Conservation (phyloP, 2,888 invertebrate species). For the Yponomeuta plumbellus region DNA sequence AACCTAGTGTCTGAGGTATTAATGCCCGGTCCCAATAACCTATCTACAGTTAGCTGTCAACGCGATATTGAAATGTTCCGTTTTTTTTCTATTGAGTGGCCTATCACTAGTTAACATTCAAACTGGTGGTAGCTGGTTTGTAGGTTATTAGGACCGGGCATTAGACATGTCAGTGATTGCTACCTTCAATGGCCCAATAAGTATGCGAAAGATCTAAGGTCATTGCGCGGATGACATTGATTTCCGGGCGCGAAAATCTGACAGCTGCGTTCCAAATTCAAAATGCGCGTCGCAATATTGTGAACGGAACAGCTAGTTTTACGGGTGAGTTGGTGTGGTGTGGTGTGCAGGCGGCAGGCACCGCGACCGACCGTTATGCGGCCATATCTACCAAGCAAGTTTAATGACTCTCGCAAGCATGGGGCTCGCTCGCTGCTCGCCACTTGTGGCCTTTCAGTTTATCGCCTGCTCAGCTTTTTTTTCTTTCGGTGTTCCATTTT, state of each 20-base stretch:
- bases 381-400: conserved; percentile 40
- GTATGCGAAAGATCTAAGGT: no score
- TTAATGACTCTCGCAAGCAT: conserved; percentile 43
- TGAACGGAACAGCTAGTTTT: conserved; percentile 26
- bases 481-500: not conserved
- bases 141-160: no score
- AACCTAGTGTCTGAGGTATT: no score
- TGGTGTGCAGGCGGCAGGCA: conserved; percentile 26
- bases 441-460: conserved; percentile 2
- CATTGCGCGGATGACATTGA: not conserved
- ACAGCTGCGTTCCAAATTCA: conserved; percentile 29
- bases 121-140: no score
- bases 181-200: no score
- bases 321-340: conserved; percentile 26
- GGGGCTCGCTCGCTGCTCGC: not conserved
- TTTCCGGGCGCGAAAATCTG: conserved; percentile 21
- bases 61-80: no score
- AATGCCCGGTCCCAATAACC: no score
- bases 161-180: no score
- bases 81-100: no score
- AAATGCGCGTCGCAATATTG: conserved; percentile 23
- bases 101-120: no score
- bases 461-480: not conserved
- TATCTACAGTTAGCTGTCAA: no score
- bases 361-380: conserved; percentile 39